Evolutionary conservation across 2,797 vertebrate genomes (phyloP).

Genomic region (Pyrocephalus nanus): DNA sequence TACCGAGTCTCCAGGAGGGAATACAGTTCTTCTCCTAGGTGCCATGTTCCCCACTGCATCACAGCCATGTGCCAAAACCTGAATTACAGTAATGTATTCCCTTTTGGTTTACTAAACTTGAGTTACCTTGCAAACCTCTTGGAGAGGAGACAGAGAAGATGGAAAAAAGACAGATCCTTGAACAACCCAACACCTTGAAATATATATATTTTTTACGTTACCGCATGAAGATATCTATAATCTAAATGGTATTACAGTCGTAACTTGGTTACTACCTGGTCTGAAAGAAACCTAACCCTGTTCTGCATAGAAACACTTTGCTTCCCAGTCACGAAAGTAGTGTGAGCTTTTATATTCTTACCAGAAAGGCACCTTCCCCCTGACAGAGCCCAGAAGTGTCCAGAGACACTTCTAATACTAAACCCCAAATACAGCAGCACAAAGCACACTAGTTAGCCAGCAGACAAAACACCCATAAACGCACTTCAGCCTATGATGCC

Average conservation of each 20-base stretch:
- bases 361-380: not conserved
- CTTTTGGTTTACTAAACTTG: fast-evolving
- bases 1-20: not conserved
- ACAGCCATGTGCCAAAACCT: fast-evolving
- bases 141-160: not conserved
- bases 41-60: not conserved
- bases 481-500: fast-evolving
- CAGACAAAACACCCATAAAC: not conserved
- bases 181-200: not conserved
- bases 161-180: not conserved
- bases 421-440: not conserved
- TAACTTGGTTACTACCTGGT: not conserved
- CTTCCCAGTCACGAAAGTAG: not conserved
- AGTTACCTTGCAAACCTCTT: not conserved
- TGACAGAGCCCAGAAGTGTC: not conserved
- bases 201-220: not conserved
- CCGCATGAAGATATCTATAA: not conserved
- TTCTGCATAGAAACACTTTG: not conserved
- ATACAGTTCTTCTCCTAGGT: not conserved
- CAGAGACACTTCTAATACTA: not conserved
- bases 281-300: not conserved
- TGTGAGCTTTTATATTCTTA: not conserved
- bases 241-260: not conserved
- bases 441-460: not conserved
- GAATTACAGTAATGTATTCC: not conserved